Evolutionary conservation across 2,797 vertebrate species (phyloP).

Genomic region (Antennarius maculatus): DNA sequence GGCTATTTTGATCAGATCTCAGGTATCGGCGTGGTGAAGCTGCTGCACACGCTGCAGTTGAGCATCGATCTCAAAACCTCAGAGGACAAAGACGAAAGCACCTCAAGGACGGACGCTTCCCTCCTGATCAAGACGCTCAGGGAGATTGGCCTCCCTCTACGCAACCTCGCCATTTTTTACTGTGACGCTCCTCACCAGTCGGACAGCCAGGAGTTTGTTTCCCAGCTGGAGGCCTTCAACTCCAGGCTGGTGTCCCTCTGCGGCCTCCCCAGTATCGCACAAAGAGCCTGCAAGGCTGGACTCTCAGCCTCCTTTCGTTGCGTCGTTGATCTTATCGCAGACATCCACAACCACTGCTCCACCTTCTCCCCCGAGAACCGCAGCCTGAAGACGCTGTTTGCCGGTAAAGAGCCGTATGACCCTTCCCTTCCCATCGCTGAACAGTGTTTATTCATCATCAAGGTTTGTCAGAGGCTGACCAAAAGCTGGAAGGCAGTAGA

Average conservation of each 20-base stretch:
- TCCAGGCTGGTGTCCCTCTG: slow-evolving; percentile 64
- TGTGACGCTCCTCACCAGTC: slow-evolving; percentile 47
- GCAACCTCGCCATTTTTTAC: slow-evolving; percentile 71
- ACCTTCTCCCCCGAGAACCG: slow-evolving; percentile 4
- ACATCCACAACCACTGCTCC: slow-evolving; percentile 61
- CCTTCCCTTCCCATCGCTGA: slow-evolving; percentile 3
- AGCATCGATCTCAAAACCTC: not conserved
- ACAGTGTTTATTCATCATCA: slow-evolving; percentile 49
- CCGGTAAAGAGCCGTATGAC: not conserved
- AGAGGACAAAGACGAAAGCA: accelerated
- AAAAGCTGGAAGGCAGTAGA: slow-evolving; percentile 64
- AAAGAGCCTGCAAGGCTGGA: slow-evolving; percentile 59
- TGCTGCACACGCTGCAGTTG: slow-evolving; percentile 62
- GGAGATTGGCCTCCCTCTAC: slow-evolving; percentile 42
- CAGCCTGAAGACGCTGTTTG: slow-evolving; percentile 61
- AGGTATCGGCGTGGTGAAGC: slow-evolving; percentile 48
- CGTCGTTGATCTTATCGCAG: slow-evolving; percentile 60
- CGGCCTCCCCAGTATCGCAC: slow-evolving; percentile 57
- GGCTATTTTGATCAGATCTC: slow-evolving; percentile 66
- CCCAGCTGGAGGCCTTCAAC: slow-evolving; percentile 49
- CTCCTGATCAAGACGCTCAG: slow-evolving; percentile 54
- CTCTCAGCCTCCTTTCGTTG: slow-evolving; percentile 46
- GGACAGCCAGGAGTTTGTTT: slow-evolving; percentile 24
- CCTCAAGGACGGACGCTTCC: not conserved
- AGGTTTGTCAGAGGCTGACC: slow-evolving; percentile 58